Evolutionary conservation across 2,113 vertebrate genomes (phyloP), one percentile per base, ranked within the genome.

Genomic region (Oxyruncus cristatus): DNA sequence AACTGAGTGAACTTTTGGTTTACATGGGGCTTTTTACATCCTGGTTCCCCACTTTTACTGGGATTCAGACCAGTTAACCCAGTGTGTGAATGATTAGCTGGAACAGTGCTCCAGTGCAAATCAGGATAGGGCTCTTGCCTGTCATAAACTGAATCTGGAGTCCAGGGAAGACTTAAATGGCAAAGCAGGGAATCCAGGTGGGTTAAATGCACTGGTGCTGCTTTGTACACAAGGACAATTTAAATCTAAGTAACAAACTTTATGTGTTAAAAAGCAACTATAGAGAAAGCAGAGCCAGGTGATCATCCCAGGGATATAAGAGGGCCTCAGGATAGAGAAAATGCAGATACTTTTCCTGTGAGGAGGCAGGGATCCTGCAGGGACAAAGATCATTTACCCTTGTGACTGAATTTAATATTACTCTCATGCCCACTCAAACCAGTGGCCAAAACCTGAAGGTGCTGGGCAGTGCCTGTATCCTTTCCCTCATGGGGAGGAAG

Each of bases 391-490:
- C 5, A 3, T 24, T 47, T 55, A 32, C 18, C 1, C 1, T 21
- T 42, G 27, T 74, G 66, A 44, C 27, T 63, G 39, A 50, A 74
- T 87, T 87, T 39, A 49, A 6, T 14, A 2, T 62, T 55, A 19
- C 27, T 55, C 30, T 0, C 18, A 3, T 9, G 7, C 7, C 59
- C 1, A 0, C 55, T 32, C 18, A 37, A 35, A 47, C 7, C 7
- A 52, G 42, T 72, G 62, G 28, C 22, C 39, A 23, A 35, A 8
- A 5, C 24, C 4, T 19, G 79, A 52, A 61, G 33, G 28, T 15
- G 9, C 11, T 24, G 35, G 49, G 47, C 47, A 56, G 50, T 44
- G 66, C 9, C 62, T 46, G 7, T 35, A 7, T 44, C 58, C 33
- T 59, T 53, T 35, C 10, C 8, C 5, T 39, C 10, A 1, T 0